phyloP scores from a whole-genome alignment of 1,140 invertebrate genomes.

The Halesus radiatus region DNA sequence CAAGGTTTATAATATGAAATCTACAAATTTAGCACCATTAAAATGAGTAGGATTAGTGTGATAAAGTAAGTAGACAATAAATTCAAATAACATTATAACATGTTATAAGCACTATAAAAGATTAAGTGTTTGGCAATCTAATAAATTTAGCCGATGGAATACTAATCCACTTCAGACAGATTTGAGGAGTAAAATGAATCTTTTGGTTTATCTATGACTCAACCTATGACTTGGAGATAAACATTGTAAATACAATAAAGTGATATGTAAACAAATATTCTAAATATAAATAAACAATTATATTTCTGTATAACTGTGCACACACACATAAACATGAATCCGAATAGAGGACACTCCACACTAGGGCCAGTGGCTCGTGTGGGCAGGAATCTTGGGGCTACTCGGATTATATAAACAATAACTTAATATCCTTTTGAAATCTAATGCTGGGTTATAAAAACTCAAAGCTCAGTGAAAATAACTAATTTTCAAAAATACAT shows the following conservation, averaged over 20 bases:
- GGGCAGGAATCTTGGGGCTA: conserved; percentile 14
- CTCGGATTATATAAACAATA: conserved; percentile 7
- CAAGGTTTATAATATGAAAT: not conserved
- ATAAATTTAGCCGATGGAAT: too few species aligned
- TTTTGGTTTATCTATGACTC: not conserved
- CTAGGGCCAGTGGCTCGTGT: not conserved
- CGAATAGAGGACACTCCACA: not conserved
- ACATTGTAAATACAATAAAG: conserved; percentile 20
- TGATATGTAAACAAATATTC: conserved; percentile 33
- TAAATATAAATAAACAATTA: conserved; percentile 27
- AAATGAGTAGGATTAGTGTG: not conserved
- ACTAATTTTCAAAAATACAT: conserved; percentile 23
- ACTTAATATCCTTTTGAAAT: conserved; percentile 27
- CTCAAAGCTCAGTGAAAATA: conserved; percentile 2
- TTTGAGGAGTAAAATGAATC: not conserved
- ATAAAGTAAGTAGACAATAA: not conserved
- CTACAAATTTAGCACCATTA: conserved; percentile 22
- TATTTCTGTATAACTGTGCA: conserved; percentile 4
- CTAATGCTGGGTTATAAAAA: conserved; percentile 31
- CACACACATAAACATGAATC: not conserved
- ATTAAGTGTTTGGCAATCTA: too few species aligned
- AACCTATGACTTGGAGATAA: conserved; percentile 7
- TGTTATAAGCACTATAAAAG: not conserved
- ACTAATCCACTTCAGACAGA: too few species aligned
- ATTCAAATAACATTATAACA: conserved; percentile 13